Percentiles rank a stretch among this genome's conserved stretches.
phyloP scores from a whole-genome alignment of 1,140 invertebrate genomes.

The Zaprionus nigranus region DNA sequence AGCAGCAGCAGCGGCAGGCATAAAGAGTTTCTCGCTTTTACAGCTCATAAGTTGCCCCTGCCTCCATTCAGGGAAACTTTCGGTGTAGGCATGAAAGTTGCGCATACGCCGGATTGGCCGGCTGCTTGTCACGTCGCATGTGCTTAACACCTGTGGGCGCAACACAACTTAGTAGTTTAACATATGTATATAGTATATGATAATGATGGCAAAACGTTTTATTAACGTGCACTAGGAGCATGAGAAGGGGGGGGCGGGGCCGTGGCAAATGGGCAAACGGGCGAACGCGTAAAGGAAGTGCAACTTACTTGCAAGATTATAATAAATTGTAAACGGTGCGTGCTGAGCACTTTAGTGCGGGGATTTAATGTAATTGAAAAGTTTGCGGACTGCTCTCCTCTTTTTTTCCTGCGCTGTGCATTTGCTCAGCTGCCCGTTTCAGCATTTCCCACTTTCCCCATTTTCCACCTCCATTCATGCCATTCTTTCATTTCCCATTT shows the following conservation, averaged over 20 bases:
- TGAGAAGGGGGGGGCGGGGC: not conserved
- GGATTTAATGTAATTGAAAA: constrained; percentile 83
- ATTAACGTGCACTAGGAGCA: constrained; percentile 56
- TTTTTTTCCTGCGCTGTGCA: constrained; percentile 7
- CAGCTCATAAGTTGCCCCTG: constrained; percentile 20
- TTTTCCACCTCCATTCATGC: not conserved
- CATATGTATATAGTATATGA: constrained; percentile 37
- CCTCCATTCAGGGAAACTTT: constrained; percentile 20
- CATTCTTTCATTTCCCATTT: constrained; percentile 1
- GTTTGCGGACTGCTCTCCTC: constrained; percentile 39
- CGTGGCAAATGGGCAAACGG: constrained; percentile 50
- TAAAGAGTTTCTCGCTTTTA: constrained; percentile 1
- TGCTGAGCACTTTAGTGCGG: constrained; percentile 60
- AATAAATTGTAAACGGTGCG: constrained; percentile 79
- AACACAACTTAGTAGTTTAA: constrained; percentile 10
- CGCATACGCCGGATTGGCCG: constrained; percentile 30
- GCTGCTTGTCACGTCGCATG: constrained; percentile 16
- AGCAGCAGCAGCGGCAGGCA: not conserved
- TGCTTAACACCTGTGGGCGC: constrained; percentile 57
- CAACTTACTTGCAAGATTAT: constrained; percentile 50
- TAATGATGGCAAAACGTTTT: constrained; percentile 63
- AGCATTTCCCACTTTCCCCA: constrained; percentile 2
- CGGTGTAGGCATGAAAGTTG: constrained; percentile 38
- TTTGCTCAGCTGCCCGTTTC: constrained; percentile 38
- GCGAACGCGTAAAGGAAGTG: constrained; percentile 20